phyloP scores from a whole-genome alignment of 2,113 vertebrate genomes.

The Elachura formosa region DNA sequence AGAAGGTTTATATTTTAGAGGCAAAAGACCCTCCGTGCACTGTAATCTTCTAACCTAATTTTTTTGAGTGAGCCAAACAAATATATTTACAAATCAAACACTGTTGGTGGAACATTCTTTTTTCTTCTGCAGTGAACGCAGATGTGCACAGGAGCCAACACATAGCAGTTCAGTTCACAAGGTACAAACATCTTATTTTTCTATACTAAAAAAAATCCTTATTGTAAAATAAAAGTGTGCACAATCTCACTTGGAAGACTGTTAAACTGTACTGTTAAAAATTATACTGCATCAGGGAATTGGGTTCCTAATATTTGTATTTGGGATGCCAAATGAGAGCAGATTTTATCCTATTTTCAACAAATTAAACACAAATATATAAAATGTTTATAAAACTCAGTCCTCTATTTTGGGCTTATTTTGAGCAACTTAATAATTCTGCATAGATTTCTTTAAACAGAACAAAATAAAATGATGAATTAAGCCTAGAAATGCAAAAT shows the following conservation, averaged over 20 bases:
- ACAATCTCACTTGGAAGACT: constrained; percentile 23
- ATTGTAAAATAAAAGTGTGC: not conserved
- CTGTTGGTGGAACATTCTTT: not conserved
- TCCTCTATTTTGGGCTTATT: constrained; percentile 69
- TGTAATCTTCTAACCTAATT: not conserved
- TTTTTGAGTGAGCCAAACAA: not conserved
- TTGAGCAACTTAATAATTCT: constrained; percentile 67
- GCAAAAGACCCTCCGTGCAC: not conserved
- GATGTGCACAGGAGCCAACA: not conserved
- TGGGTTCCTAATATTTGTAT: constrained; percentile 75
- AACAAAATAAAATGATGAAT: not conserved
- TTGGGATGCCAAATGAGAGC: constrained; percentile 72
- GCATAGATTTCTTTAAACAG: constrained; percentile 48
- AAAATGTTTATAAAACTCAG: constrained; percentile 72
- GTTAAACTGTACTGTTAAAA: constrained; percentile 34
- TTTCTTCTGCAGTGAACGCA: not conserved
- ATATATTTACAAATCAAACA: not conserved
- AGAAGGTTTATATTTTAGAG: not conserved
- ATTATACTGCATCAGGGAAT: constrained; percentile 47
- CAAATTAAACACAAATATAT: constrained; percentile 75
- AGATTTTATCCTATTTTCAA: constrained; percentile 74
- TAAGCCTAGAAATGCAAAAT: constrained; percentile 13
- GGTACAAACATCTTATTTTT: not conserved
- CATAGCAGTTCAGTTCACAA: not conserved
- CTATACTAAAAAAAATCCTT: not conserved